Conservation (phyloP, 2,113 vertebrate genomes). For the Cichladusa arquata region DNA sequence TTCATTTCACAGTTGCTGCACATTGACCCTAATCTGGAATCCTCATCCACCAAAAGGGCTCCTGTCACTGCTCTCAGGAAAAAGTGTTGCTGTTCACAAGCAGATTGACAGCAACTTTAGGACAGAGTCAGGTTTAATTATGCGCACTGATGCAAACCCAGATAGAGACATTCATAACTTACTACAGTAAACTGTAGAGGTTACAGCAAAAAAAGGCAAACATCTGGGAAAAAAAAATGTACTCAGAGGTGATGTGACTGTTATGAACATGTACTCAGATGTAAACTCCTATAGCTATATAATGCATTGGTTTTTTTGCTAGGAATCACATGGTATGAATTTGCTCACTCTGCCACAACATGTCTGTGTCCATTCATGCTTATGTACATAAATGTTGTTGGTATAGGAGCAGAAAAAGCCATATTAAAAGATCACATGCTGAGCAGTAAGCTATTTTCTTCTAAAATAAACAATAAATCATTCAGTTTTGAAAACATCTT, state of each 20-base stretch:
- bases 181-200: neutral
- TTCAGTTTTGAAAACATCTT: fast-evolving
- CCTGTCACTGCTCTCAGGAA: neutral
- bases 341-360: neutral
- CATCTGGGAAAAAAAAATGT: neutral
- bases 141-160: neutral
- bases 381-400: neutral
- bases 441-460: neutral
- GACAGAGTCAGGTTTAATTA: neutral
- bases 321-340: neutral
- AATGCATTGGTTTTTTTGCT: neutral
- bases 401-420: neutral
- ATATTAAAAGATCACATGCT: neutral
- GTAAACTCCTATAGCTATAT: neutral
- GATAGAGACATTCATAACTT: neutral
- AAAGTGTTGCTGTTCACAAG: neutral
- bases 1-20: neutral
- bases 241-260: neutral
- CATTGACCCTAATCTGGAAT: neutral
- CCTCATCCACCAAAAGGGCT: neutral
- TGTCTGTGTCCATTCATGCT: neutral
- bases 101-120: neutral
- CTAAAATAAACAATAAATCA: neutral
- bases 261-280: neutral
- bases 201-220: neutral